phyloP scores from a whole-genome alignment of 2,113 vertebrate species.

The Corvus hawaiiensis region DNA sequence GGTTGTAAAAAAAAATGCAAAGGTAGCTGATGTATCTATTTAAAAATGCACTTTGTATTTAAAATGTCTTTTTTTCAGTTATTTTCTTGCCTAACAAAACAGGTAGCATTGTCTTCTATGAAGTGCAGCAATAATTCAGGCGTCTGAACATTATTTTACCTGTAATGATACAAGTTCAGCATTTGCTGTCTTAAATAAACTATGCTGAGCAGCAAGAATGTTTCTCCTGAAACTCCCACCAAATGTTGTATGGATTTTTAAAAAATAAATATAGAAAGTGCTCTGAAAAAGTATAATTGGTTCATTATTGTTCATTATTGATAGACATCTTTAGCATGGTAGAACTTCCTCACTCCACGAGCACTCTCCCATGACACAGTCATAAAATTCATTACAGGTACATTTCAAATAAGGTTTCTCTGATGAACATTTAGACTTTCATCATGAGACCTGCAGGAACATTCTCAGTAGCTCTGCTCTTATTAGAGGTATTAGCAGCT shows the following conservation, averaged over 20 bases:
- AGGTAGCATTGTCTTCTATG: not conserved
- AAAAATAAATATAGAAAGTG: not conserved
- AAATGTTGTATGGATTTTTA: not conserved
- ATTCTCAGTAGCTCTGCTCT: not conserved
- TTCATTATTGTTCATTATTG: not conserved
- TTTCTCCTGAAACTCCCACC: not conserved
- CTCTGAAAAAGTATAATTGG: not conserved
- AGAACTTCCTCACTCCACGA: not conserved
- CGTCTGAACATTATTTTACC: not conserved
- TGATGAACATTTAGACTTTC: not conserved
- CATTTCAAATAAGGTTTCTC: not conserved
- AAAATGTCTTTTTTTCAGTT: not conserved
- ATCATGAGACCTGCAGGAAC: not conserved
- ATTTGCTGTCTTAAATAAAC: not conserved
- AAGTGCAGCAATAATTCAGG: not conserved
- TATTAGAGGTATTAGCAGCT: not conserved
- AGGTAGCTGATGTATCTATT: not conserved
- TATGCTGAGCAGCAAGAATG: not conserved
- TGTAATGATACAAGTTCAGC: not conserved
- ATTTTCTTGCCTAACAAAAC: not conserved
- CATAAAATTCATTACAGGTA: not conserved
- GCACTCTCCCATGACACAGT: not conserved
- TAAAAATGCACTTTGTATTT: not conserved
- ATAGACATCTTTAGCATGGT: rapidly evolving
- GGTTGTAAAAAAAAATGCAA: not conserved